Evolutionary conservation across 2,888 invertebrate genomes (phyloP), one percentile per base, ranked within the genome.

Genomic region (Leptopilina drosophilae): DNA sequence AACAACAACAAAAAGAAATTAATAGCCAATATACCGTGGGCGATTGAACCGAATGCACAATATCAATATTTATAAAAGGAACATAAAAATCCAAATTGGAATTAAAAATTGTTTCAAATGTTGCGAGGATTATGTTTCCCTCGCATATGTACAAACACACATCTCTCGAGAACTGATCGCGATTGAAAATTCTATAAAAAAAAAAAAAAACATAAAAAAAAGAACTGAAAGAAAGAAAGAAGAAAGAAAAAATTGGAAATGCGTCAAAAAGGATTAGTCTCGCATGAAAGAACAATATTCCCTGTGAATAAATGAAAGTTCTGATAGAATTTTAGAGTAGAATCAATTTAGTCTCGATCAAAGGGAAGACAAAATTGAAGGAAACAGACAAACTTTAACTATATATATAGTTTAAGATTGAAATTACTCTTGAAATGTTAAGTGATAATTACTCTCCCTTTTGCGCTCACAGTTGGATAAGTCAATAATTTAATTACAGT

Each of bases 291-390:
- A 84, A 85, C 84, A 85, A 85, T 85, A 80, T 49, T 11, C 42
- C 80, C 82, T 77, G 79, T 59, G 80, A 56, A 82, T 83, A 83
- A 82, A 87, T 83, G 82, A 83, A 84, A 86, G 84, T 85, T 85
- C 85, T 84, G 84, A 85, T 85, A 84, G 84, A 79, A 81, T 82
- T 76, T 56, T 15, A 40, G 42, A 42, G 56, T 56, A 53, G 12
- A 77, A 77, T 56, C 20, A 33, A 64, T 64, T 62, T 64, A 33
- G 40, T 73, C n/a, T 26, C 33, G 33, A 56, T 73, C 33, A 73
- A 73, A 56, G 33, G 33, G 33, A 73, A 56, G 56, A 26, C 53
- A 26, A 11, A 56, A 49, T 67, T 67, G 49, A 20, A 67, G 67
- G 46, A 67, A 67, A 49, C 67, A 67, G 64, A 33, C 14, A 33